Percentiles rank a stretch among this genome's conserved stretches.
Conservation (phyloP, 2,797 vertebrate species). For the Rhinichthys osculus region DNA sequence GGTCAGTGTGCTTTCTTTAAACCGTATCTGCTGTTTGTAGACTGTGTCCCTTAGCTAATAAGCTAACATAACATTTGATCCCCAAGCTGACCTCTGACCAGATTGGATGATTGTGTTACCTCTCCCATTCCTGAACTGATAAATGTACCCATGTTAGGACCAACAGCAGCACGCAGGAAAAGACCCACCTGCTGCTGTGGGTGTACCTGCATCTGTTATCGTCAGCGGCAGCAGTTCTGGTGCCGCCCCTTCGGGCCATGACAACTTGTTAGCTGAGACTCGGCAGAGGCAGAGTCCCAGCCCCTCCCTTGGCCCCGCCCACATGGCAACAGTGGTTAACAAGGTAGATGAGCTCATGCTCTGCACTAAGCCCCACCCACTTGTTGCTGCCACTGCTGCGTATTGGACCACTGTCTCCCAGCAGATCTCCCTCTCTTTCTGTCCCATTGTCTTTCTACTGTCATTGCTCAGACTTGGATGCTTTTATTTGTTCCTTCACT, state of each 20-base stretch:
- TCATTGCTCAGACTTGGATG: conserved; percentile 41
- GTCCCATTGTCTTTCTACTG: conserved; percentile 39
- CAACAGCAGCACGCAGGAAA: conserved; percentile 83
- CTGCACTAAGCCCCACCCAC: conserved; percentile 78
- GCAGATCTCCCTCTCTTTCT: conserved; percentile 63
- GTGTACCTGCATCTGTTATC: conserved; percentile 90
- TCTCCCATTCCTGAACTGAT: conserved; percentile 72
- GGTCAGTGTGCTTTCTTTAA: conserved; percentile 75
- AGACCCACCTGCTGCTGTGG: conserved; percentile 82
- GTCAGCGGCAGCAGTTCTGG: conserved; percentile 86
- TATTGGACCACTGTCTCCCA: conserved; percentile 66
- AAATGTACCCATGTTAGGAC: conserved; percentile 82
- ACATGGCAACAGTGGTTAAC: conserved; percentile 87
- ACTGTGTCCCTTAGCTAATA: conserved; percentile 63
- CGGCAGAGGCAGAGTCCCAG: conserved; percentile 81
- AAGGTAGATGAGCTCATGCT: conserved; percentile 86
- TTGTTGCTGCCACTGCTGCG: conserved; percentile 75
- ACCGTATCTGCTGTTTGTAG: conserved; percentile 34
- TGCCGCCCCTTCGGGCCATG: conserved; percentile 80
- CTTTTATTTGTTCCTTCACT: conserved; percentile 29
- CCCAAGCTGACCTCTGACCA: conserved; percentile 71
- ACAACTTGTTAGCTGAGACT: conserved; percentile 83
- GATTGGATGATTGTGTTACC: conserved; percentile 76
- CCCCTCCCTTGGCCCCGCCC: conserved; percentile 82
- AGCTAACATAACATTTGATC: conserved; percentile 70